A percentile compares a stretch with the other conserved stretches of the same genome.
phyloP scores from a whole-genome alignment of 2,797 vertebrate species.

The Botia almorhae region DNA sequence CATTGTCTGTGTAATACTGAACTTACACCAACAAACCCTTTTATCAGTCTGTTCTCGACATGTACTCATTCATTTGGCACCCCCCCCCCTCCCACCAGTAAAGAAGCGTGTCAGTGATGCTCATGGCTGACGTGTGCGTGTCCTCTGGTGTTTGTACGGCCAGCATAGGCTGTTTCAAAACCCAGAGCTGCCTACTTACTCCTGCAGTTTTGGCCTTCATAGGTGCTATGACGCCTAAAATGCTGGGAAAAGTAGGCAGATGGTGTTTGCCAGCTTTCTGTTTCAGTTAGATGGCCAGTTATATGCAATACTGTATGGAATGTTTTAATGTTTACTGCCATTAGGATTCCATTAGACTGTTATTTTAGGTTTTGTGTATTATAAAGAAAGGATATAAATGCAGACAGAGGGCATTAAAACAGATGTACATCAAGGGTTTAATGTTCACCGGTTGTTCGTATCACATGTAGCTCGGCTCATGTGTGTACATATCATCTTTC shows the following conservation, averaged over 20 bases:
- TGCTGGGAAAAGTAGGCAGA: no score
- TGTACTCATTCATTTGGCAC: background rate
- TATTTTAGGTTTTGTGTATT: background rate
- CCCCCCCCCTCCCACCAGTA: no score
- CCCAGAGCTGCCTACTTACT: background rate
- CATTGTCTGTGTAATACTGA: background rate
- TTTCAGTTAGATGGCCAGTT: background rate
- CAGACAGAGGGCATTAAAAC: background rate
- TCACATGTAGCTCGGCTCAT: background rate
- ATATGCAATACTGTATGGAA: background rate
- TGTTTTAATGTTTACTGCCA: background rate
- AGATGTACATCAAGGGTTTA: background rate
- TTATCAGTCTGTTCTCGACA: background rate
- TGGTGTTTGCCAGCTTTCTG: background rate
- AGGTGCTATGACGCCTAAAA: background rate
- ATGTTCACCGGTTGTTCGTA: background rate
- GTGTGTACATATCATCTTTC: constrained; percentile 1
- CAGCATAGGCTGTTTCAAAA: background rate
- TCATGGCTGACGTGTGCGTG: constrained; percentile 21
- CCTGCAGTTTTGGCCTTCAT: constrained; percentile 2
- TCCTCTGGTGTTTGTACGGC: background rate
- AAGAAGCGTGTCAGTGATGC: constrained; percentile 28
- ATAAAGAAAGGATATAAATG: background rate
- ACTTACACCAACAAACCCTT: background rate
- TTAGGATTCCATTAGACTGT: background rate